These are phyloP conservation scores for Meloidogyne floridensis DNA, from an alignment of 1,140 invertebrate genomes.

Conservation along the genomic window DNA sequence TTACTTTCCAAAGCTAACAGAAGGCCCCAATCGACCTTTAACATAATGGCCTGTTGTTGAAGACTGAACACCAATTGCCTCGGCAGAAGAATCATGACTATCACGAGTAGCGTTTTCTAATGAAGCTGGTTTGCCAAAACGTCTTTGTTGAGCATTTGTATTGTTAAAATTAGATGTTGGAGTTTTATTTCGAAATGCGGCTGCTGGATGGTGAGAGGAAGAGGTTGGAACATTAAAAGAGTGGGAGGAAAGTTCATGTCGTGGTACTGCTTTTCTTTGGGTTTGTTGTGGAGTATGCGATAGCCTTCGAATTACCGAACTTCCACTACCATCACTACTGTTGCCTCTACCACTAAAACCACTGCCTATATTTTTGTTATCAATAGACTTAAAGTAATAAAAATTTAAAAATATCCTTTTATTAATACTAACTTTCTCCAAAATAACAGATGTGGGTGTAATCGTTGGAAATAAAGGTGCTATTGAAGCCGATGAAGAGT, in stretches of 20 bases:
- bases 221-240: conserved; percentile 36
- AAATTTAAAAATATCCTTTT: no score
- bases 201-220: conserved; percentile 10
- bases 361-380: background rate
- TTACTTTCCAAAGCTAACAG: conserved; percentile 30
- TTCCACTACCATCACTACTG: background rate
- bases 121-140: conserved; percentile 24
- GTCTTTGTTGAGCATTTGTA: conserved; percentile 17
- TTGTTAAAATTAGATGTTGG: background rate
- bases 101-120: conserved; percentile 24
- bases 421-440: background rate
- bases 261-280: conserved; percentile 25
- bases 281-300: conserved; percentile 30
- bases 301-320: conserved; percentile 24
- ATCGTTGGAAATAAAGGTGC: background rate
- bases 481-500: background rate
- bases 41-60: background rate
- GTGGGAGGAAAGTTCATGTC: conserved; percentile 42
- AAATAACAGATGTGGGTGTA: background rate
- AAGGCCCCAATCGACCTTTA: conserved; percentile 15
- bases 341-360: background rate
- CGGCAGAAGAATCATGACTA: conserved; percentile 7
- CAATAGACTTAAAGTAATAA: no score
- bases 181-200: background rate
- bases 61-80: background rate